Evolutionary conservation across 2,888 invertebrate species (phyloP).

Genomic region (Mythimna lalbum): DNA sequence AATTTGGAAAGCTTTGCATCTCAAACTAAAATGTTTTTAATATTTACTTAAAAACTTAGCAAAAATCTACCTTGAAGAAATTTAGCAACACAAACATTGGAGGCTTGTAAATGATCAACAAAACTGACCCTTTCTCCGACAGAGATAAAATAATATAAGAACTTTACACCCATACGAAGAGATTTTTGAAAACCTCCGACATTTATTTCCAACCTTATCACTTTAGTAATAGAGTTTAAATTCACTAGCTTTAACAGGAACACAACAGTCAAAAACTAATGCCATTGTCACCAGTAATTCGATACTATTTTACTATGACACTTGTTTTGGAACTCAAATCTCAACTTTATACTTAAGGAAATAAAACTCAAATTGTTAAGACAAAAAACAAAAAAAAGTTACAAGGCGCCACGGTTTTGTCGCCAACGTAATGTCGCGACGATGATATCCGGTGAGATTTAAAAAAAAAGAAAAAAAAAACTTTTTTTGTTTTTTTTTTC

Average conservation of each 20-base stretch:
- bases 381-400: constrained; percentile 69
- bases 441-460: constrained; percentile 84
- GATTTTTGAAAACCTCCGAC: constrained; percentile 1
- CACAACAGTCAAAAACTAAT: constrained; percentile 62
- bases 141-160: constrained; percentile 54
- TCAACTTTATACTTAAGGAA: constrained; percentile 39
- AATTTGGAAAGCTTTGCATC: background rate
- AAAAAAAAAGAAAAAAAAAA: constrained; percentile 66
- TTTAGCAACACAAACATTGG: constrained; percentile 49
- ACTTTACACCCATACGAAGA: constrained; percentile 14
- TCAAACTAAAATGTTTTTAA: background rate
- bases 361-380: constrained; percentile 50
- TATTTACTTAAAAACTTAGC: constrained; percentile 9
- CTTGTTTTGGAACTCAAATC: constrained; percentile 18
- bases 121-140: constrained; percentile 51
- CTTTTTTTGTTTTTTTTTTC: constrained; percentile 32
- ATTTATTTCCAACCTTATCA: constrained; percentile 14
- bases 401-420: constrained; percentile 85
- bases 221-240: constrained; percentile 11
- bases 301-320: constrained; percentile 65
- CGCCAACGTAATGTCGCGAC: constrained; percentile 84
- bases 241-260: constrained; percentile 9
- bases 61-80: constrained; percentile 23
- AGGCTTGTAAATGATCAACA: constrained; percentile 45
- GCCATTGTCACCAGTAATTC: constrained; percentile 67